Evolutionary conservation across 2,888 invertebrate genomes (phyloP).

Genomic region (Drosophila demipolita): DNA sequence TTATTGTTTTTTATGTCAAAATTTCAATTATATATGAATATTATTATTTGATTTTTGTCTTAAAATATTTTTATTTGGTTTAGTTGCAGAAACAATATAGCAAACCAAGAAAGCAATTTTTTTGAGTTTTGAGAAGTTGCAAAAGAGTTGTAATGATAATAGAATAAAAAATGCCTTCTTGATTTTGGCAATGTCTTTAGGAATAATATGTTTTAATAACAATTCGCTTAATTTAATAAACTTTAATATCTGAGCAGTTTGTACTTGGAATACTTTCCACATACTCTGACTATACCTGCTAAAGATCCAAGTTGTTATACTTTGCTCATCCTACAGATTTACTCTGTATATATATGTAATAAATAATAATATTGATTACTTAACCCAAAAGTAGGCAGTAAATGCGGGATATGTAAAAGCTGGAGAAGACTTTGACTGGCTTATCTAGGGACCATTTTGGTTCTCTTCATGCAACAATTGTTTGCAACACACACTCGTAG

Average conservation of each 20-base stretch:
- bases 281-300: neutral
- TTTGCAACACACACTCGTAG: constrained; percentile 23
- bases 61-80: neutral
- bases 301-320: neutral
- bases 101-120: no score
- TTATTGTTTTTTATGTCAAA: neutral
- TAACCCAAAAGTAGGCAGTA: constrained; percentile 13
- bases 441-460: constrained; percentile 2
- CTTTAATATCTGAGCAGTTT: neutral
- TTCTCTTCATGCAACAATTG: constrained; percentile 19
- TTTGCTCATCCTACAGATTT: neutral
- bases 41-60: neutral
- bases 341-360: neutral
- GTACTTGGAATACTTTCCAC: neutral
- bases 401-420: neutral
- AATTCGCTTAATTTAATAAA: neutral
- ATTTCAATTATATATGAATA: neutral
- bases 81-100: neutral
- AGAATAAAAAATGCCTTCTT: fast-evolving
- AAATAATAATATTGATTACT: neutral
- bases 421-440: constrained; percentile 10
- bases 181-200: neutral
- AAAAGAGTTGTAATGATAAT: neutral
- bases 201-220: neutral
- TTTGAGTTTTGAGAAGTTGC: neutral